Evolutionary conservation across 92 coral and sea anemone species (phyloP), one percentile per base, ranked within the genome.

Genomic region (Scolanthus callimorphus): DNA sequence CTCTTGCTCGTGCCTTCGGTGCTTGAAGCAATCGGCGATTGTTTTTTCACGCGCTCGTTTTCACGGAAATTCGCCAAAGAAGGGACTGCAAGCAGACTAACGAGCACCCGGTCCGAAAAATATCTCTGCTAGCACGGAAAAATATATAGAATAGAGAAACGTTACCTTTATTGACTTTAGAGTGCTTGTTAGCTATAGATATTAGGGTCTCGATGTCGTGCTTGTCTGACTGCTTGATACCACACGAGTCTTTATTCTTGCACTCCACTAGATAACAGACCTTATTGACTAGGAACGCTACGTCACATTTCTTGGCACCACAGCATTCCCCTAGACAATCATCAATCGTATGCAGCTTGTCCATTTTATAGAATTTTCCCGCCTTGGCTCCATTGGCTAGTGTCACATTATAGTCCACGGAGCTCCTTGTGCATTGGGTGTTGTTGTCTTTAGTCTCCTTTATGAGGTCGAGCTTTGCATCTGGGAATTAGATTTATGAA

Each of bases 211-310:
- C 90, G 24, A 80, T 71, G 61, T 81, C 79, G 24, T 91, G 63
- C 24, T 73, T 81, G 34, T 67, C 78, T 2, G 96, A 90, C 51
- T 80, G 81, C 70, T 88, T 90, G 60, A 90, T 64, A 6, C 29
- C 89, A 57, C 99, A 94, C 4, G 96, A 84, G 20, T 88, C 94
- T 22, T 79, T 57, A 48, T 65, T 77, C 29, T 73, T 52, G 44
- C 99, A 94, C 31, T 83, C 84, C 12, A 94, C 99, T 47, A 94
- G 56, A 52, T 94, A 94, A 56, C 99, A 94, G 38, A 87, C 79
- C 44, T 84, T 77, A 24, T 67, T 79, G 29, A 90, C 84, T 83
- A 94, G 71, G 43, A 94, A 88, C 17, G 99, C 99, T 11, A 89
- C 84, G 56, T 94, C 96, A n/a, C 99, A 94, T 38, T 73, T 86